These are phyloP conservation scores for Oncopeltus fasciatus DNA, from an alignment of 1,140 invertebrate genomes.

Conservation along the genomic window DNA sequence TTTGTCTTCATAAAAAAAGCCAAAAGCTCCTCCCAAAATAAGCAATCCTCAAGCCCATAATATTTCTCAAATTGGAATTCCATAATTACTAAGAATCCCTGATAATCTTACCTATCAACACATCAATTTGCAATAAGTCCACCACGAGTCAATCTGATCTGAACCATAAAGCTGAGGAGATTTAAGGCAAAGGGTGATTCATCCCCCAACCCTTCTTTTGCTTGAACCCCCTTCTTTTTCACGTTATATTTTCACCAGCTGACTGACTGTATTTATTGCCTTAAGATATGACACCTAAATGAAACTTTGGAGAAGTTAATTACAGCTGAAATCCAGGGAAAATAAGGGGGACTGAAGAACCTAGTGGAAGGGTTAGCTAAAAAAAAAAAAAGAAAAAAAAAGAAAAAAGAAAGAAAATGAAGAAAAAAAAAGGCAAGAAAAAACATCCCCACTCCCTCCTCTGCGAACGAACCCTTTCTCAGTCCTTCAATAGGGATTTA, in stretches of 20 bases:
- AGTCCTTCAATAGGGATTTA: conserved; percentile 20
- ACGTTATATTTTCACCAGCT: conserved; percentile 22
- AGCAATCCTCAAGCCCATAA: too few relatives aligned
- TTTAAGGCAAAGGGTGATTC: too few relatives aligned
- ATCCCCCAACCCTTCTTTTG: background rate
- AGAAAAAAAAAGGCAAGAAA: background rate
- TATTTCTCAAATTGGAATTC: too few relatives aligned
- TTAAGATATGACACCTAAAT: conserved; percentile 23
- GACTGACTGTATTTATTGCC: conserved; percentile 21
- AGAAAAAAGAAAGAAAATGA: background rate
- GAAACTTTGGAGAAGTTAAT: conserved; percentile 22
- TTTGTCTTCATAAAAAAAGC: too few relatives aligned
- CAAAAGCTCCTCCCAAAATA: too few relatives aligned
- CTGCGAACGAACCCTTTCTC: conserved; percentile 16
- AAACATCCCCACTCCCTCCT: conserved; percentile 8
- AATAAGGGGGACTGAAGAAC: conserved; percentile 3
- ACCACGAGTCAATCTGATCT: too few relatives aligned
- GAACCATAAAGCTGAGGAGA: too few relatives aligned
- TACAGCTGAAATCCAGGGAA: conserved; percentile 16
- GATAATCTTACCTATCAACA: too few relatives aligned
- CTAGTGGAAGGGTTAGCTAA: background rate
- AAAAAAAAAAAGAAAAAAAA: background rate
- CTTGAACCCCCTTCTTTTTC: conserved; percentile 4
- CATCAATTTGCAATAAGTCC: too few relatives aligned
- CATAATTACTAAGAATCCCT: too few relatives aligned